phyloP scores from a whole-genome alignment of 2,888 invertebrate species.

The Aleiodes testaceus region DNA sequence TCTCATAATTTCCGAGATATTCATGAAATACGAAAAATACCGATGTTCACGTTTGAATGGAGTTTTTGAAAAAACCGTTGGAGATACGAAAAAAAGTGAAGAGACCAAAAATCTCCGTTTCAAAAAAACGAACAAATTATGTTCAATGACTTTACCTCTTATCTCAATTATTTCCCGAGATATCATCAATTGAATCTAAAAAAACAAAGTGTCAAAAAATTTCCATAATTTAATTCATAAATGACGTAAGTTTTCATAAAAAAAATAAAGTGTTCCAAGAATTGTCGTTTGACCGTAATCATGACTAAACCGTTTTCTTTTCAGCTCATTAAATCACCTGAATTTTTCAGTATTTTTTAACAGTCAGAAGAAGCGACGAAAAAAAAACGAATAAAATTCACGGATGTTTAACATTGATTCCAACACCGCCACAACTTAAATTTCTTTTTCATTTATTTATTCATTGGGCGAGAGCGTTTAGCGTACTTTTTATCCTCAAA shows the following conservation, averaged over 20 bases:
- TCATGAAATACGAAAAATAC: no score
- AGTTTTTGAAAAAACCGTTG: no score
- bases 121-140: no score
- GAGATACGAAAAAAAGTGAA: no score
- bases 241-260: neutral
- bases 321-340: constrained; percentile 21
- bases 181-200: no score
- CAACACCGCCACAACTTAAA: constrained; percentile 42
- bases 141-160: no score
- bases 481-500: constrained; percentile 34
- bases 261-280: constrained; percentile 37
- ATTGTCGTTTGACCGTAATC: constrained; percentile 32
- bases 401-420: constrained; percentile 49
- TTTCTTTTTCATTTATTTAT: constrained; percentile 12
- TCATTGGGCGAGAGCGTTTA: constrained; percentile 24
- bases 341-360: constrained; percentile 19
- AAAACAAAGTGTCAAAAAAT: neutral
- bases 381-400: constrained; percentile 15
- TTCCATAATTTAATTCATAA: neutral
- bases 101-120: no score
- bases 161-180: no score
- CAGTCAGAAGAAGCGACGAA: neutral
- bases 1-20: no score
- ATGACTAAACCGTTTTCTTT: constrained; percentile 35
- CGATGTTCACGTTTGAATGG: no score